Evolutionary conservation across 2,113 vertebrate genomes (phyloP).

Genomic region (Alces alces): DNA sequence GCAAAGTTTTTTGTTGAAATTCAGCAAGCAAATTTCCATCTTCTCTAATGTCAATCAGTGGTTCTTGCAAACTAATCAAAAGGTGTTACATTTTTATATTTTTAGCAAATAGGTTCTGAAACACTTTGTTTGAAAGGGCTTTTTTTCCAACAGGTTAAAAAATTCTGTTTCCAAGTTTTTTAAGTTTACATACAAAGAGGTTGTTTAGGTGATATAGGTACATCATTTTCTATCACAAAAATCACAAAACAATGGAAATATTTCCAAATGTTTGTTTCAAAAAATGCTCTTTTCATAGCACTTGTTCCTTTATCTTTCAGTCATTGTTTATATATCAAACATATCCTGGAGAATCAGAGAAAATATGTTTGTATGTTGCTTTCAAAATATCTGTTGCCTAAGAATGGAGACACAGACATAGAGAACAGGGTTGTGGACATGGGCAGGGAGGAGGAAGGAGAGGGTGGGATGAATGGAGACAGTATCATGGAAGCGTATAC

Average conservation of each 20-base stretch:
- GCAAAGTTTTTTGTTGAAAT: conserved; percentile 70
- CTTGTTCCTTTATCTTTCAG: neutral
- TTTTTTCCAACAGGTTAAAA: conserved; percentile 45
- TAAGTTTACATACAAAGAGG: conserved; percentile 18
- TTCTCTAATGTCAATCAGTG: conserved; percentile 60
- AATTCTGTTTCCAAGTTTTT: conserved; percentile 38
- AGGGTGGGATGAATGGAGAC: neutral
- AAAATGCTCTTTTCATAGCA: conserved; percentile 33
- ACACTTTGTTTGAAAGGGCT: conserved; percentile 16
- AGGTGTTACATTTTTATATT: conserved; percentile 65
- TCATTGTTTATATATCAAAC: conserved; percentile 19
- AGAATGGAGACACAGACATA: neutral
- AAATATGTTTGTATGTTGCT: neutral
- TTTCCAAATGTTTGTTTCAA: conserved; percentile 41
- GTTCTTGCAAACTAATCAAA: conserved; percentile 69
- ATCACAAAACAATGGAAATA: conserved; percentile 4
- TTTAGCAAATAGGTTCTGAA: conserved; percentile 65
- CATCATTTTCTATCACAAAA: neutral
- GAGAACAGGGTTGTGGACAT: neutral
- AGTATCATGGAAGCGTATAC: neutral
- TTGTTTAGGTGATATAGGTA: neutral
- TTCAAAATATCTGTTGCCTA: neutral
- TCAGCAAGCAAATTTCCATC: conserved; percentile 66
- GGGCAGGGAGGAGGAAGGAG: neutral
- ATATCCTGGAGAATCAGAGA: neutral